Percentiles rank a stretch among this genome's conserved stretches.
Conservation (phyloP, 2,113 vertebrate genomes). For the Ploceus nigricollis region DNA sequence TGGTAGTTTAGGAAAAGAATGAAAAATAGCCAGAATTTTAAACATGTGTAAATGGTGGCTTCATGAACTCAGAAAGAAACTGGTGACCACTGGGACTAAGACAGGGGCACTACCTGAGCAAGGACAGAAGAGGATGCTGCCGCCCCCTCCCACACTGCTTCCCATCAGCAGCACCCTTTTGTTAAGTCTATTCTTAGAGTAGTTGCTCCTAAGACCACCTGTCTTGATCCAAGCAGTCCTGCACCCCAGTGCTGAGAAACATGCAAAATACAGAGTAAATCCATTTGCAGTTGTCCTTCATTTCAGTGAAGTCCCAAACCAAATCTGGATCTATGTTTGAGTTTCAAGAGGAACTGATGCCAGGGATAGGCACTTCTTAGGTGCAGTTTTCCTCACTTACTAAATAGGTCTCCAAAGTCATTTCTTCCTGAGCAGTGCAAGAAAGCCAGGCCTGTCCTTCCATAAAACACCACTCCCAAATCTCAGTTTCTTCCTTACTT, state of each 20-base stretch:
- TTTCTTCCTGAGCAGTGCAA: not conserved
- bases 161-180: not conserved
- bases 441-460: not conserved
- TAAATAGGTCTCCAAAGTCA: not conserved
- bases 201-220: not conserved
- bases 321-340: not conserved
- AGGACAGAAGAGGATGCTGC: not conserved
- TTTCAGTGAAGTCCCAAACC: not conserved
- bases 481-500: not conserved
- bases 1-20: not conserved
- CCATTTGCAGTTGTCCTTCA: not conserved
- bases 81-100: not conserved
- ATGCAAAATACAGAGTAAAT: not conserved
- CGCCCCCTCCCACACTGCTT: fast-evolving
- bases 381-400: not conserved
- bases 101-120: not conserved
- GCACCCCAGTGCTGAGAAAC: not conserved
- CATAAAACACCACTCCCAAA: not conserved
- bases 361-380: not conserved
- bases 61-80: not conserved
- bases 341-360: not conserved
- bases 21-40: not conserved
- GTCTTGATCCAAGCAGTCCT: not conserved
- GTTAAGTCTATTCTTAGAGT: not conserved
- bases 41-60: not conserved